Conservation (phyloP, 2,888 invertebrate genomes). For the Caenorhabditis angaria region DNA sequence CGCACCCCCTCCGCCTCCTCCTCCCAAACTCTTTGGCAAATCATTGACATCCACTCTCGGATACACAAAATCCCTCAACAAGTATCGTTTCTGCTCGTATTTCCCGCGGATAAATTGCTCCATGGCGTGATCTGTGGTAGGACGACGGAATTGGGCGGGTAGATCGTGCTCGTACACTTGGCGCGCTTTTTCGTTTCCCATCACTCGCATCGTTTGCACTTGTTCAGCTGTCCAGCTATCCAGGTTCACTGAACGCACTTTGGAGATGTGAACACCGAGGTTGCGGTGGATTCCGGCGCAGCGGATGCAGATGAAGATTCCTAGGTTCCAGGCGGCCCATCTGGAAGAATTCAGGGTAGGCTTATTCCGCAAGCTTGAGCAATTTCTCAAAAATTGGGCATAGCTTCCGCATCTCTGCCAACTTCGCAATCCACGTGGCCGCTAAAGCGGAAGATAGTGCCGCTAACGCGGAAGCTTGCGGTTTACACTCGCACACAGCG, state of each 20-base stretch:
- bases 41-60: slow-evolving; percentile 59
- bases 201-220: slow-evolving; percentile 91
- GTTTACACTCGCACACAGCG: too few relatives aligned
- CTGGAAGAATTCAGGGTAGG: slow-evolving; percentile 72
- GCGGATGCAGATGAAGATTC: slow-evolving; percentile 95
- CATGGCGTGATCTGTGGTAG: slow-evolving; percentile 88
- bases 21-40: slow-evolving; percentile 46
- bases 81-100: slow-evolving; percentile 88
- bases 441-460: too few relatives aligned
- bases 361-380: too few relatives aligned
- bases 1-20: too few relatives aligned
- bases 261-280: slow-evolving; percentile 95
- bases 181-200: slow-evolving; percentile 93
- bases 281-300: slow-evolving; percentile 99
- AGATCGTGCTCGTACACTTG: slow-evolving; percentile 74
- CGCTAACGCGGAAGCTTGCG: too few relatives aligned
- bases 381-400: too few relatives aligned
- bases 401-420: too few relatives aligned
- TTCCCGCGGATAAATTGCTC: slow-evolving; percentile 96
- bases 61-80: slow-evolving; percentile 58
- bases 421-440: too few relatives aligned
- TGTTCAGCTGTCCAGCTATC: slow-evolving; percentile 99
- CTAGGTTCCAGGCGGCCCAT: slow-evolving; percentile 99
- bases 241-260: slow-evolving; percentile 88
- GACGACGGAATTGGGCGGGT: slow-evolving; percentile 83